phyloP scores from a whole-genome alignment of 2,888 invertebrate genomes.

The Phoenoteleia sp. region DNA sequence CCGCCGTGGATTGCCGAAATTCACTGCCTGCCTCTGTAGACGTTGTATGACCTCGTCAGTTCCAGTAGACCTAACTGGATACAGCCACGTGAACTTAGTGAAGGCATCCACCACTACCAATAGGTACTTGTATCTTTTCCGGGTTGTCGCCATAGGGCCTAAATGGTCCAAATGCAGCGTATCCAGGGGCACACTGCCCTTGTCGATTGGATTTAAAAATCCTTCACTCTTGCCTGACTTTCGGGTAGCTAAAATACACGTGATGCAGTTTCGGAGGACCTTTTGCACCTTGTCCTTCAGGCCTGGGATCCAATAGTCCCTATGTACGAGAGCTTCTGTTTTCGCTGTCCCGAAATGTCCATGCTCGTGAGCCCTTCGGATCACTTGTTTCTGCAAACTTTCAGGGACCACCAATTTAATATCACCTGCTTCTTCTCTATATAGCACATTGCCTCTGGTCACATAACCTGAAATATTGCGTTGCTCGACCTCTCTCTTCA shows the following conservation, averaged over 20 bases:
- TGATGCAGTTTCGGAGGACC: slow-evolving; percentile 16
- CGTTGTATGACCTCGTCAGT: neutral
- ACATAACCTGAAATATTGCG: neutral
- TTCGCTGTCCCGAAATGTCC: slow-evolving; percentile 27
- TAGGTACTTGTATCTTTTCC: slow-evolving; percentile 1
- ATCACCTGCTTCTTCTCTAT: neutral
- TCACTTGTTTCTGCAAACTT: slow-evolving; percentile 18
- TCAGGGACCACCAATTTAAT: slow-evolving; percentile 23
- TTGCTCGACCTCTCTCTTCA: neutral
- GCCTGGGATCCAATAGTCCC: slow-evolving; percentile 25
- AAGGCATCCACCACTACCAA: neutral
- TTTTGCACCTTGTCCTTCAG: slow-evolving; percentile 4
- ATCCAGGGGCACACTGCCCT: slow-evolving; percentile 2
- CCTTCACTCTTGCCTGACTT: slow-evolving; percentile 18
- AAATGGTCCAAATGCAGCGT: slow-evolving; percentile 14
- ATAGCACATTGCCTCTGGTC: neutral
- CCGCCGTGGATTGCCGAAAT: neutral
- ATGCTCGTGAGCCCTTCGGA: slow-evolving; percentile 9
- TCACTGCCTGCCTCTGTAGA: neutral
- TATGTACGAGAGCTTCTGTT: neutral
- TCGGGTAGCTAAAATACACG: neutral
- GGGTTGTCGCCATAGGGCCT: slow-evolving; percentile 4
- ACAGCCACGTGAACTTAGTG: slow-evolving; percentile 10
- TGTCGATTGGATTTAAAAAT: slow-evolving; percentile 4
- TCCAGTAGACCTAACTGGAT: neutral